Evolutionary conservation across 2,113 vertebrate species (phyloP).

Genomic region (Upupa epops): DNA sequence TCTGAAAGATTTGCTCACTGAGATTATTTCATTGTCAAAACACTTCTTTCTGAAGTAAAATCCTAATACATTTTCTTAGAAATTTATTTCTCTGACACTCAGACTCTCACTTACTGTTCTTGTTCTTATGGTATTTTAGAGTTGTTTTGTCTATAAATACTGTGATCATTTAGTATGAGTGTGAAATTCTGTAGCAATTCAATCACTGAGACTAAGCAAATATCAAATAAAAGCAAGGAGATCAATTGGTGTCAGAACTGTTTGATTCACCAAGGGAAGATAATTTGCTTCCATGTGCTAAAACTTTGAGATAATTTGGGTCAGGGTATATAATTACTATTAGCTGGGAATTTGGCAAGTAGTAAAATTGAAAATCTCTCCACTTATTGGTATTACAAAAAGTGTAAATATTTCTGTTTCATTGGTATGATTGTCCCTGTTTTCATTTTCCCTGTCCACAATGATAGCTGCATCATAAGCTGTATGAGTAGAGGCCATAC

Average conservation of each 20-base stretch:
- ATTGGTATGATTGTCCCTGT: background rate
- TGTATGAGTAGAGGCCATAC: accelerated
- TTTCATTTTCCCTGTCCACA: background rate
- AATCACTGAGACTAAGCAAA: background rate
- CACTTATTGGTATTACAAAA: background rate
- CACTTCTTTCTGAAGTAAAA: background rate
- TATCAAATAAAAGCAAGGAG: background rate
- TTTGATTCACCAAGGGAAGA: background rate
- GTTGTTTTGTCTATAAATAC: background rate
- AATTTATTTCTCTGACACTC: background rate
- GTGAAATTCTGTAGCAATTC: background rate
- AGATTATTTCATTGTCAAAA: background rate
- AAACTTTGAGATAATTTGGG: background rate
- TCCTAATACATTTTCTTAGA: background rate
- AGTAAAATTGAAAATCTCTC: background rate
- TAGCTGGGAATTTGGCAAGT: background rate
- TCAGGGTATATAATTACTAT: background rate
- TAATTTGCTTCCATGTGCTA: background rate
- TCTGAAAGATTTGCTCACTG: background rate
- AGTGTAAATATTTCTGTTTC: background rate
- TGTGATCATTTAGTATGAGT: background rate
- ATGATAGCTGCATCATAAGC: accelerated
- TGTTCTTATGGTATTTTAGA: background rate
- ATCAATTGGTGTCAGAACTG: background rate
- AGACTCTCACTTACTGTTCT: background rate